These are phyloP conservation scores for Buphagus erythrorhynchus DNA, from an alignment of 2,797 vertebrate species.

Conservation along the genomic window DNA sequence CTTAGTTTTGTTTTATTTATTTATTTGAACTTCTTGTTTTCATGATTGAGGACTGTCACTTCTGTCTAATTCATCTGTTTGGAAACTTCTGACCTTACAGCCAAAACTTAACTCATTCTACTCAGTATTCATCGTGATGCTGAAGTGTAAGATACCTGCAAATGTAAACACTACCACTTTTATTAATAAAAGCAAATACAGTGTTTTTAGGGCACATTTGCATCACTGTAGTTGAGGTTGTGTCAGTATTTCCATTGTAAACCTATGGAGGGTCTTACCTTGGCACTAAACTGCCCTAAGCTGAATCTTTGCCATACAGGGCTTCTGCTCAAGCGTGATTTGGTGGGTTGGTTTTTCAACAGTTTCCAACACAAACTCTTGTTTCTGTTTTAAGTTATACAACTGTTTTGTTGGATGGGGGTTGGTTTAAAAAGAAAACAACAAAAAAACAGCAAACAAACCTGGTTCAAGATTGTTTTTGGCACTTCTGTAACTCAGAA, in stretches of 20 bases:
- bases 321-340: slow-evolving; percentile 33
- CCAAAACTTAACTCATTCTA: slow-evolving; percentile 41
- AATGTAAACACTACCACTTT: slow-evolving; percentile 74
- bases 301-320: slow-evolving; percentile 21
- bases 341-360: slow-evolving; percentile 46
- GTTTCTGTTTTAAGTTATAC: slow-evolving; percentile 62
- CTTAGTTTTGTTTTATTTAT: slow-evolving; percentile 71
- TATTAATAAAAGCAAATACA: slow-evolving; percentile 71
- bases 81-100: slow-evolving; percentile 43
- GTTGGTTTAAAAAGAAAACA: slow-evolving; percentile 21
- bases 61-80: slow-evolving; percentile 56
- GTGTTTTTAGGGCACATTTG: slow-evolving; percentile 69
- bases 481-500: slow-evolving; percentile 70
- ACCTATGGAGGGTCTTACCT: slow-evolving; percentile 55
- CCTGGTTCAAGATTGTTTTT: slow-evolving; percentile 59
- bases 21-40: slow-evolving; percentile 71
- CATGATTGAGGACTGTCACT: slow-evolving; percentile 30
- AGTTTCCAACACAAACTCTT: slow-evolving; percentile 53
- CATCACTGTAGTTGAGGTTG: slow-evolving; percentile 61
- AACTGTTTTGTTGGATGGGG: slow-evolving; percentile 52
- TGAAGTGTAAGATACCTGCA: slow-evolving; percentile 69
- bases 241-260: slow-evolving; percentile 67
- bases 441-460: not conserved
- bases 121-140: slow-evolving; percentile 66
- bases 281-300: slow-evolving; percentile 57